A percentile compares a stretch with the other conserved stretches of the same genome.
phyloP scores from a whole-genome alignment of 2,888 invertebrate genomes.

The Cosmia trapezina region DNA sequence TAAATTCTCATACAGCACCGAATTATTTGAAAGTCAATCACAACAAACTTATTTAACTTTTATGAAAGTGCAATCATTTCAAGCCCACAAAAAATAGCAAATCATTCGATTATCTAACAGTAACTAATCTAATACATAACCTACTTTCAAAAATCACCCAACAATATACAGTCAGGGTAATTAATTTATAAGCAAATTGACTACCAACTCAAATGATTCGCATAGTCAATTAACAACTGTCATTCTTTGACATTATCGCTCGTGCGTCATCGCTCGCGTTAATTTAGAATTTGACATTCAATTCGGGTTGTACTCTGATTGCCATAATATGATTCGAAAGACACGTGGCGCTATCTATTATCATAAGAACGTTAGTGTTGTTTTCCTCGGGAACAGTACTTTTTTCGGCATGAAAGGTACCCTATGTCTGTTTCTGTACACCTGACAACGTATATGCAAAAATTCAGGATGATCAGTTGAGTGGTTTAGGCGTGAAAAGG shows the following conservation, averaged over 20 bases:
- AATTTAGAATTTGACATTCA: too few species aligned
- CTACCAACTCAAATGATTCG: background rate
- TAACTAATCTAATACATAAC: constrained; percentile 8
- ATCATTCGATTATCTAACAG: constrained; percentile 26
- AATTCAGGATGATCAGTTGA: too few species aligned
- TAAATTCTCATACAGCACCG: background rate
- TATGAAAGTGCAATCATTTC: constrained; percentile 5
- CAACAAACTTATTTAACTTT: background rate
- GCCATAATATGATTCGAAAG: too few species aligned
- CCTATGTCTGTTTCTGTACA: too few species aligned
- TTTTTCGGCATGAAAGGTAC: too few species aligned
- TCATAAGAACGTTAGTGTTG: too few species aligned
- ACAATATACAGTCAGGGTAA: background rate
- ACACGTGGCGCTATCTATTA: too few species aligned
- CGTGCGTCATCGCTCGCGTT: too few species aligned
- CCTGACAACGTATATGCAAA: too few species aligned
- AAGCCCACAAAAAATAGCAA: background rate
- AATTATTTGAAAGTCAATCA: constrained; percentile 19
- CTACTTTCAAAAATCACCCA: background rate
- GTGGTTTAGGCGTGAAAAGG: too few species aligned
- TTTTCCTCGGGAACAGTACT: too few species aligned
- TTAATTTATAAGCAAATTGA: background rate
- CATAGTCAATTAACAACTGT: background rate
- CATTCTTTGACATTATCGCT: background rate
- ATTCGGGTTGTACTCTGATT: too few species aligned